Evolutionary conservation across 2,888 invertebrate species (phyloP).

Genomic region (Drosophila affinis): DNA sequence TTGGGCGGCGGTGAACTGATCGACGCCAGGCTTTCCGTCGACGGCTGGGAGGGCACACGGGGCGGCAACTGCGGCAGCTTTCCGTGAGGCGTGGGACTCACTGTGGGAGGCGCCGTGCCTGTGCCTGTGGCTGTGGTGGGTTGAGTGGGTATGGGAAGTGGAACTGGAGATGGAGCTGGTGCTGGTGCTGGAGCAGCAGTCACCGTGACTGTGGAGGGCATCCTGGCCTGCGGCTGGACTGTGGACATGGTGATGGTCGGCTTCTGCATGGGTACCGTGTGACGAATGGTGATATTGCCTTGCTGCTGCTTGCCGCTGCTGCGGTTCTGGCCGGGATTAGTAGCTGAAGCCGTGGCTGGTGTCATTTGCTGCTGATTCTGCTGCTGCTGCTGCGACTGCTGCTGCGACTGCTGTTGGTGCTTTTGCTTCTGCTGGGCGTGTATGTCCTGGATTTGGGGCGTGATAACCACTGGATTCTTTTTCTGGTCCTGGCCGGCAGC

Average conservation of each 20-base stretch:
- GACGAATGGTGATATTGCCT: constrained; percentile 78
- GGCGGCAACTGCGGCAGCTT: constrained; percentile 83
- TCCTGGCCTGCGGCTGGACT: constrained; percentile 81
- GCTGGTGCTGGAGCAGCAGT: constrained; percentile 21
- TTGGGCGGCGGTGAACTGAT: constrained; percentile 75
- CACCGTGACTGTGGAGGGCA: constrained; percentile 48
- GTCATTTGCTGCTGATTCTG: constrained; percentile 27
- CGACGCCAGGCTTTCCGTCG: constrained; percentile 73
- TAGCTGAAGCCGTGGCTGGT: constrained; percentile 51
- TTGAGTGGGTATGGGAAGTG: not conserved
- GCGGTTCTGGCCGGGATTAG: constrained; percentile 48
- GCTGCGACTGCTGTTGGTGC: constrained; percentile 68
- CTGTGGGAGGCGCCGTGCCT: constrained; percentile 10
- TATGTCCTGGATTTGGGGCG: constrained; percentile 83
- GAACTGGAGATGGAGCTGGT: constrained; percentile 2
- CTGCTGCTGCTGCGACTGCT: constrained; percentile 36
- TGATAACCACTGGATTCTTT: constrained; percentile 84
- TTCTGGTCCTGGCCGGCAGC: constrained; percentile 94
- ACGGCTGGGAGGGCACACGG: constrained; percentile 81
- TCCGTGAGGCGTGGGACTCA: constrained; percentile 29
- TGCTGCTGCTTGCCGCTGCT: constrained; percentile 12
- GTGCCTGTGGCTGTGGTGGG: not conserved
- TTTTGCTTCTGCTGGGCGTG: constrained; percentile 82
- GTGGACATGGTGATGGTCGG: constrained; percentile 82
- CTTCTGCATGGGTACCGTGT: constrained; percentile 82